Base-by-base conservation (phyloP, 92 coral and sea anemone species). In the Siderastrea siderea region DNA sequence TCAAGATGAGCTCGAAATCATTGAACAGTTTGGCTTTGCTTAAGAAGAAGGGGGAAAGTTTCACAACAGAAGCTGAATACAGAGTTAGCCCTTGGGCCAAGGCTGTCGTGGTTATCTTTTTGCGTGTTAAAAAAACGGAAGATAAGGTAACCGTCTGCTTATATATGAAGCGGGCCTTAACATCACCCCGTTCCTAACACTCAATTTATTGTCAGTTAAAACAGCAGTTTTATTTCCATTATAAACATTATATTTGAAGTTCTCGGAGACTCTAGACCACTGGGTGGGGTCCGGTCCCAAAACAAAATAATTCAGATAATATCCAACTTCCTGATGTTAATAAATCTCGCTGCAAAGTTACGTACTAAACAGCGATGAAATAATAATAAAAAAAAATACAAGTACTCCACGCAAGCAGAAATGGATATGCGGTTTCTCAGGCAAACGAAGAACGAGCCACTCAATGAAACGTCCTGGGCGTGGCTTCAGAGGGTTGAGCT, bases 11-110 rank as follows among this genome's bases (percentile, higher is more conserved):
- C 64, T 5, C 16, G 64, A 59, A 12, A 59, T 59, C 64, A 59
- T 59, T 59, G 64, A 59, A 59, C 64, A 59, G 64, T 59, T 59
- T 59, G 64, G 64, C 64, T 59, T 59, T 59, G 64, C 64, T 59
- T 59, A 5, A 5, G 64, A 59, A 59, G 13, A 59, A 59, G n/a
- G 64, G 64, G 64, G 64, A 59, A 59, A 59, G 64, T 59, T 59
- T 59, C 64, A 59, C 64, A 59, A 59, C 64, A 59, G 10, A 5
- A 59, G 64, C 16, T 2, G 64, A 59, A 11, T 59, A 59, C 64
- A 59, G 64, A 59, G 64, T 59, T 59, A 2, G 64, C 64, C 64
- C 64, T 59, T 5, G 64, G 64, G 64, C 64, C 64, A 59, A 5
- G 64, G 64, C 64, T 5, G 64, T 5, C 10, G 64, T 59, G 64